Evolutionary conservation across 2,113 vertebrate genomes (phyloP).

Genomic region (Corapipo altera): DNA sequence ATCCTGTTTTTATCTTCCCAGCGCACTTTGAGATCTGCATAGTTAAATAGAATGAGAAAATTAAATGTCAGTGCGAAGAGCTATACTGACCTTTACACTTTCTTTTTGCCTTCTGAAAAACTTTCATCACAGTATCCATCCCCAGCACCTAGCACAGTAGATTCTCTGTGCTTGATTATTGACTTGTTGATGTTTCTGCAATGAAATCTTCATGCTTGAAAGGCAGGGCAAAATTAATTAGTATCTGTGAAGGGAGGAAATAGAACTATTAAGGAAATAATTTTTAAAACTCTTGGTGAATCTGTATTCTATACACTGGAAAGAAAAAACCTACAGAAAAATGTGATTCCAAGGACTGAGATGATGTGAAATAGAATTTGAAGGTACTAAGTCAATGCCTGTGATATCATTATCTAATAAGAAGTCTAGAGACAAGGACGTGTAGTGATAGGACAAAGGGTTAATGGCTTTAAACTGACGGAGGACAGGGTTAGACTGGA

Average conservation of each 20-base stretch:
- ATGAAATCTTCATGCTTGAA: neutral
- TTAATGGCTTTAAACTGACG: neutral
- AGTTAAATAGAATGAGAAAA: neutral
- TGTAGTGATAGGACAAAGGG: neutral
- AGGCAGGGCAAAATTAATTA: slow-evolving; percentile 34
- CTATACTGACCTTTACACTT: neutral
- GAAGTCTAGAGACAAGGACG: neutral
- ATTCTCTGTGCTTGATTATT: neutral
- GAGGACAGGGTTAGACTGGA: neutral
- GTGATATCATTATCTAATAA: neutral
- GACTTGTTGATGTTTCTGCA: neutral
- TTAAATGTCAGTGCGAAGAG: neutral
- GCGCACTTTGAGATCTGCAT: neutral
- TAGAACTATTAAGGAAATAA: neutral
- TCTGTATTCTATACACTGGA: neutral
- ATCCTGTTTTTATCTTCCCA: neutral
- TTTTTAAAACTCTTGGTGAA: neutral
- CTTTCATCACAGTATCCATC: neutral
- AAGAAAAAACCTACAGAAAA: neutral
- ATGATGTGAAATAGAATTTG: neutral
- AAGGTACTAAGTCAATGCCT: neutral
- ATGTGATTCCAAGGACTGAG: neutral
- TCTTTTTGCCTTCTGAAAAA: neutral
- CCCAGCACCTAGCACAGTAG: neutral
- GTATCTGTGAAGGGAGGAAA: neutral